A percentile compares a stretch with the other conserved stretches of the same genome.
phyloP scores from a whole-genome alignment of 1,140 invertebrate genomes.

The Lamellibrachia luymesi region DNA sequence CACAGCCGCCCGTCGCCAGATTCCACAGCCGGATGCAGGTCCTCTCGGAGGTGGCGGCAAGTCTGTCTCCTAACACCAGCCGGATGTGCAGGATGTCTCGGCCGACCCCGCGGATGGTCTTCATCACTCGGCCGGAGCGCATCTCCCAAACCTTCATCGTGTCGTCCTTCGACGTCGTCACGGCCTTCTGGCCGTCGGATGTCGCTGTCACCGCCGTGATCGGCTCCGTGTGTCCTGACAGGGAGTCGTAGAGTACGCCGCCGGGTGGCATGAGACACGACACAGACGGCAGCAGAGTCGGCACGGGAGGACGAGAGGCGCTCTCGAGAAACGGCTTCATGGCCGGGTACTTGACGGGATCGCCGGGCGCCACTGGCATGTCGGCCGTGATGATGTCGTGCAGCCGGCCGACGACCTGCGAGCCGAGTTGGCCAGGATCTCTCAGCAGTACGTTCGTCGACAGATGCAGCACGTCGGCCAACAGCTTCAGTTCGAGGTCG shows the following conservation, averaged over 20 bases:
- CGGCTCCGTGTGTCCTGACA: slow-evolving; percentile 49
- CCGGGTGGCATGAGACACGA: slow-evolving; percentile 50
- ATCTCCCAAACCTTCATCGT: slow-evolving; percentile 54
- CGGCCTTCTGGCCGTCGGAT: slow-evolving; percentile 44
- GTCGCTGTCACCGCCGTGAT: slow-evolving; percentile 48
- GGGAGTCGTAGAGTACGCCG: slow-evolving; percentile 47
- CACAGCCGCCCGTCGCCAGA: slow-evolving; percentile 35
- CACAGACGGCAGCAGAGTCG: slow-evolving; percentile 45
- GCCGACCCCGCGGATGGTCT: slow-evolving; percentile 47
- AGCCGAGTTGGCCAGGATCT: slow-evolving; percentile 92
- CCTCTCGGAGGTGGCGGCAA: slow-evolving; percentile 43
- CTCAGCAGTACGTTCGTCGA: slow-evolving; percentile 67
- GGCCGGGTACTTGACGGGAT: slow-evolving; percentile 47
- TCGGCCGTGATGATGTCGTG: slow-evolving; percentile 45
- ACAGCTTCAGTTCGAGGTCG: slow-evolving; percentile 85
- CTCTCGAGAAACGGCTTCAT: slow-evolving; percentile 40
- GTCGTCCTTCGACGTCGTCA: slow-evolving; percentile 49
- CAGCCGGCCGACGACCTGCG: slow-evolving; percentile 87
- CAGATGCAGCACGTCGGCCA: slow-evolving; percentile 90
- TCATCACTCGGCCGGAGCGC: slow-evolving; percentile 44
- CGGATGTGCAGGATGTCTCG: slow-evolving; percentile 39
- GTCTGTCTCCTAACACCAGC: slow-evolving; percentile 37
- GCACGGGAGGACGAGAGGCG: slow-evolving; percentile 41
- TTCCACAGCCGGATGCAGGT: slow-evolving; percentile 47
- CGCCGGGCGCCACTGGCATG: slow-evolving; percentile 40